These are phyloP conservation scores for Sebastes ruberrimus DNA, from an alignment of 2,797 vertebrate species.

Conservation along the genomic window DNA sequence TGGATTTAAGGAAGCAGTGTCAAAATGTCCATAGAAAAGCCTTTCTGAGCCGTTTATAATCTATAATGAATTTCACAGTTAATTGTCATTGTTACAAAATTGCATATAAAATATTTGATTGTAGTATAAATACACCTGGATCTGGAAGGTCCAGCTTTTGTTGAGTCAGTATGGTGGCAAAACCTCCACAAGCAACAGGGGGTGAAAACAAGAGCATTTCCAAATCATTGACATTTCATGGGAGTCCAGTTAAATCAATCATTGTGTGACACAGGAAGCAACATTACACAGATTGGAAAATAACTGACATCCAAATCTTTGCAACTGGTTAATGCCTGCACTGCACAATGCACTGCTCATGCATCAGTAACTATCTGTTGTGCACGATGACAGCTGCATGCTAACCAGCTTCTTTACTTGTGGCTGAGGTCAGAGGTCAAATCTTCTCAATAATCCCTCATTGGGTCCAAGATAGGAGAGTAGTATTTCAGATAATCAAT, in stretches of 20 bases:
- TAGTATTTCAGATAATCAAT: neutral
- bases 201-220: too few species aligned
- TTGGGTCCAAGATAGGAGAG: neutral
- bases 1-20: neutral
- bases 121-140: neutral
- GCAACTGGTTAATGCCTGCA: neutral
- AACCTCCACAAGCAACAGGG: too few species aligned
- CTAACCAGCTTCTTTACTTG: neutral
- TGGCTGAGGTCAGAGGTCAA: slow-evolving; percentile 31
- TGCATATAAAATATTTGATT: neutral
- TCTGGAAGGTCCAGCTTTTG: too few species aligned
- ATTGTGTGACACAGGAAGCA: neutral
- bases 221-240: neutral
- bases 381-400: neutral
- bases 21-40: neutral
- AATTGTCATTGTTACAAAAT: neutral
- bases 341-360: too few species aligned
- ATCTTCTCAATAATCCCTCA: neutral
- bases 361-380: too few species aligned
- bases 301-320: neutral
- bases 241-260: neutral
- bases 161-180: too few species aligned
- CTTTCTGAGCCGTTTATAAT: neutral
- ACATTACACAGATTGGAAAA: neutral
- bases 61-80: neutral